Evolutionary conservation across 1,140 invertebrate genomes (phyloP).

Genomic region (Tribolium madens): DNA sequence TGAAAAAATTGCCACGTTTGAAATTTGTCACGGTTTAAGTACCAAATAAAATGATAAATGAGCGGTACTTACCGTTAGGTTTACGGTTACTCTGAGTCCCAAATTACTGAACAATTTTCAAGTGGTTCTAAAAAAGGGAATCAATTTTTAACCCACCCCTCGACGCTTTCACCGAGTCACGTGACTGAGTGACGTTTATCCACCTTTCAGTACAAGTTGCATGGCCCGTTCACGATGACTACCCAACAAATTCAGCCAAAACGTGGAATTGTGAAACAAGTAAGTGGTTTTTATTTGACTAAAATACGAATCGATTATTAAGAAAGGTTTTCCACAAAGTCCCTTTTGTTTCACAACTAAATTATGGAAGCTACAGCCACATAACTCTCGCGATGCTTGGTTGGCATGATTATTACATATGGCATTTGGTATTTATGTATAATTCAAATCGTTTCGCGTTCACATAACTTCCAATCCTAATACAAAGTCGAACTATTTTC

Average conservation of each 20-base stretch:
- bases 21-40: constrained; percentile 22
- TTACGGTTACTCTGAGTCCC: background rate
- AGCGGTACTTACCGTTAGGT: constrained; percentile 9
- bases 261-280: constrained; percentile 72
- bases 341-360: background rate
- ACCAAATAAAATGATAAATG: constrained; percentile 7
- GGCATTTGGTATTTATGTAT: constrained; percentile 44
- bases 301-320: constrained; percentile 24
- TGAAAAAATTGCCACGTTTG: constrained; percentile 28
- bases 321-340: constrained; percentile 38
- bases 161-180: constrained; percentile 48
- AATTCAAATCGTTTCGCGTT: constrained; percentile 7
- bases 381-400: constrained; percentile 44
- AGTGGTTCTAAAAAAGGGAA: background rate
- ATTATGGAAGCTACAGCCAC: background rate
- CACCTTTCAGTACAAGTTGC: constrained; percentile 49
- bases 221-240: constrained; percentile 66
- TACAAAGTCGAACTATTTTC: background rate
- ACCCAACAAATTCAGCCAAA: constrained; percentile 65
- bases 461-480: background rate
- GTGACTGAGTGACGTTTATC: constrained; percentile 47
- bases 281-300: constrained; percentile 60
- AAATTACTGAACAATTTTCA: constrained; percentile 8
- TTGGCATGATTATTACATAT: constrained; percentile 55
- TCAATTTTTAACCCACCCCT: background rate